Base-by-base conservation (phyloP, 2,888 invertebrate species). In the Nymphalis c-album region DNA sequence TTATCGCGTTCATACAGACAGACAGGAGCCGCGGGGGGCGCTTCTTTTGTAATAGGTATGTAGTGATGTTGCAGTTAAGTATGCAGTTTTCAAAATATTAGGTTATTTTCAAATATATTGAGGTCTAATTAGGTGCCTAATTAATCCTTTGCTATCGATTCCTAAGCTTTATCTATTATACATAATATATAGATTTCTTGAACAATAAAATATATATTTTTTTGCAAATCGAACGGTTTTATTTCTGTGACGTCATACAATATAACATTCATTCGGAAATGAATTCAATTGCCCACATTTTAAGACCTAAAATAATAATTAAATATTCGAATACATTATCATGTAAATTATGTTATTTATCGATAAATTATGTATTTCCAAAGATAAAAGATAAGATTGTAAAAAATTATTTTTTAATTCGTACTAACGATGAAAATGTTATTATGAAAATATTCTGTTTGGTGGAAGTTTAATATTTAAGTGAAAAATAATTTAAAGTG, bases 321-420 rank as follows among this genome's bases (percentile, higher is more conserved):
- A 40, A 13, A 13, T 40, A 13, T 40, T 40, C 10, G 10, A 4
- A 40, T 40, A 40, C 40, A 13, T 40, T 68, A 74, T 69, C 69
- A 63, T 26, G 13, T 59, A 35, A 63, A 68, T 63, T 47, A 58
- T 61, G 62, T 10, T 46, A 51, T 62, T 71, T 68, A 73, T 71
- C 71, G 17, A 46, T 60, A 67, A 74, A 65, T 65, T 69, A 66
- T 59, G 51, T 65, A 61, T 62, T 64, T 53, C 22, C 31, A 50
- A n/a, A 48, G 67, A 69, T 66, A 64, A 67, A 22, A 62, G 67
- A 66, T 71, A 64, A 68, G 68, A 68, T 62, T 66, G 58, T 53
- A 35, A 13, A 2, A 59, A 51, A 58, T 31, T 16, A 31, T 40
- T 31, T 55, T 46, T 46, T 47, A 20, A 60, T 60, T 46, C 26